A percentile compares a stretch with the other conserved stretches of the same genome.
Conservation (phyloP, 1,140 invertebrate genomes). For the Drosophila rufa region DNA sequence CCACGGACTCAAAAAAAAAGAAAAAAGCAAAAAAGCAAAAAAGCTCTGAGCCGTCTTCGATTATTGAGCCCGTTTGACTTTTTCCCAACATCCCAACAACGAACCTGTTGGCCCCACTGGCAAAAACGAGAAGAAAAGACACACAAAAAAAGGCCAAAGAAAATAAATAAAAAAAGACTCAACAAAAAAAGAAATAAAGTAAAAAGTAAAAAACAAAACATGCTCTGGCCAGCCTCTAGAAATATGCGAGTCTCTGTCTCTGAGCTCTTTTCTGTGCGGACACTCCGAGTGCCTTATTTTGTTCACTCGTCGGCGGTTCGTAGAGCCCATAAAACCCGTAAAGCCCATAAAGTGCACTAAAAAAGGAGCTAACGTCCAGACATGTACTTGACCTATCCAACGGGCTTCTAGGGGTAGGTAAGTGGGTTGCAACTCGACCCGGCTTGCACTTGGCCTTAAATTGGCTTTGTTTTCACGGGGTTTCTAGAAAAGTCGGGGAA, state of each 20-base stretch:
- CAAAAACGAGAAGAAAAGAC: conserved; percentile 49
- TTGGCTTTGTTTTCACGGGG: not conserved
- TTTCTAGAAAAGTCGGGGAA: not conserved
- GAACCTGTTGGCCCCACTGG: conserved; percentile 75
- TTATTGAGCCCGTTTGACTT: conserved; percentile 80
- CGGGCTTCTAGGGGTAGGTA: conserved; percentile 2
- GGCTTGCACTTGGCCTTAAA: conserved; percentile 32
- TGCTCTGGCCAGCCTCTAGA: conserved; percentile 59
- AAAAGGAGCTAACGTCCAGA: conserved; percentile 8
- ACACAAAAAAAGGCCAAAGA: conserved; percentile 18
- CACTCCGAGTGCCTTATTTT: conserved; percentile 6
- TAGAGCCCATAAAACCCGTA: conserved; percentile 13
- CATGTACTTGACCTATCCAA: conserved; percentile 39
- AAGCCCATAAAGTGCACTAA: conserved; percentile 33
- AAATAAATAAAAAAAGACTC: conserved; percentile 29
- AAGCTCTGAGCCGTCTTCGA: conserved; percentile 54
- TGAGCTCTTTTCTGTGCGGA: conserved; percentile 31
- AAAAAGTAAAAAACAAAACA: conserved; percentile 34
- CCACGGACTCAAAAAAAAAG: conserved; percentile 28
- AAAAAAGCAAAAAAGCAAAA: not conserved
- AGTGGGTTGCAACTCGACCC: conserved; percentile 1
- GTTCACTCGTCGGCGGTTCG: not conserved
- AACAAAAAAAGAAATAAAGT: conserved; percentile 21
- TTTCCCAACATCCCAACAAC: conserved; percentile 54
- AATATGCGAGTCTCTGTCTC: conserved; percentile 43